Conservation (phyloP, 2,888 invertebrate genomes). For the Mythimna albipuncta region DNA sequence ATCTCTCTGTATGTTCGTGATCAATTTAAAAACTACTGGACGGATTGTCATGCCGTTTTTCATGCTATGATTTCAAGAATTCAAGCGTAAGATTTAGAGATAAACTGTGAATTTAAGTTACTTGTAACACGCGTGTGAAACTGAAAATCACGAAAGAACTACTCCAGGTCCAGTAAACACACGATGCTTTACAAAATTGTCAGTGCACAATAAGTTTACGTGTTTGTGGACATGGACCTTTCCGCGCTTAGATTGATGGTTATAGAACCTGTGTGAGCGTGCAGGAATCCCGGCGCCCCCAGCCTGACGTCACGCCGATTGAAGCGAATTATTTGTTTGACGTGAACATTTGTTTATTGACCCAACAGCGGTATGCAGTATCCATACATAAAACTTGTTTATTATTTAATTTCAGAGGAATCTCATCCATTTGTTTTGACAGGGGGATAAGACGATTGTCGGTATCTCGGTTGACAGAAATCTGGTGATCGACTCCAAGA, state of each 20-base stretch:
- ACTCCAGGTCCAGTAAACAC: no score
- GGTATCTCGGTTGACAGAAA: no score
- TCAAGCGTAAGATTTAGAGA: no score
- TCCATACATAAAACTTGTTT: conserved; percentile 17
- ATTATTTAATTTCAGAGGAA: conserved; percentile 19
- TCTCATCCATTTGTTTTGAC: conserved; percentile 4
- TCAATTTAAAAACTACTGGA: no score
- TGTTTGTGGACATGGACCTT: not conserved
- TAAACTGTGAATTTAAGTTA: no score
- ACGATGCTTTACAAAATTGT: no score
- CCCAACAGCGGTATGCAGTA: conserved; percentile 6
- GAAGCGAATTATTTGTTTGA: conserved; percentile 5
- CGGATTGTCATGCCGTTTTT: no score
- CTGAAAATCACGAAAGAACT: no score
- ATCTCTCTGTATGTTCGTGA: no score
- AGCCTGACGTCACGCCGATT: conserved; percentile 29
- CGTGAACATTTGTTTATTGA: conserved; percentile 17
- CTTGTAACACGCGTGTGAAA: no score
- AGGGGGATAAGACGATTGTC: not conserved
- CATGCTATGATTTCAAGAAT: no score
- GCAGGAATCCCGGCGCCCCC: conserved; percentile 21
- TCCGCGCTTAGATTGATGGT: not conserved
- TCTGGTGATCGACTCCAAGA: not conserved
- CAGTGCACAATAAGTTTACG: no score
- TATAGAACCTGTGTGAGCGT: not conserved